Evolutionary conservation across 2,797 vertebrate genomes (phyloP), one percentile per base, ranked within the genome.

Genomic region (Falco rusticolus): DNA sequence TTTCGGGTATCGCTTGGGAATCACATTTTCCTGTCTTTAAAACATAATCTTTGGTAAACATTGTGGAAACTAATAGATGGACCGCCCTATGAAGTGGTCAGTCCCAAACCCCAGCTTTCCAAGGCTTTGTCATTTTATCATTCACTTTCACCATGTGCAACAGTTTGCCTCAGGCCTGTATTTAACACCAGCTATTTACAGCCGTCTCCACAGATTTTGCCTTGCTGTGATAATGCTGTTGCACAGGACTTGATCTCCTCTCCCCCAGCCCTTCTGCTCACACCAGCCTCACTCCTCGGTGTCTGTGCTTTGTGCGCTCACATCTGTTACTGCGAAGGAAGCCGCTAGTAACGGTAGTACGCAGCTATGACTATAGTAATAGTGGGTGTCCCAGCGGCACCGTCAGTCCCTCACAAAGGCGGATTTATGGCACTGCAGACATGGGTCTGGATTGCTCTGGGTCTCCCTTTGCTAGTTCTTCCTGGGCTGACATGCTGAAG

Each of bases 1-100:
- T 76, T 59, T 25, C 0, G 3, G 26, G 11, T 39, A 33, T 47
- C 3, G 2, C 48, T 71, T 5, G 2, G 45, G 43, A 54, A 48
- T 54, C 37, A 18, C 10, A 20, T 68, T 68, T 75, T 68, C 16
- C 8, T 47, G 37, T 60, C 31, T 72, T 61, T 50, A 28, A 54
- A 75, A 56, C 28, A 15, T 19, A 45, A 13, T 45, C 19, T 57
- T 57, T 51, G 11, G 6, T 50, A 50, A 61, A n/a, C 25, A 16
- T 13, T 47, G 47, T 39, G 34, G 59, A 34, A 64, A 41, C n/a
- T 17, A 51, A 15, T 15, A 75, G 43, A 16, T 2, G 3, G 31
- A 24, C 39, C 16, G 29, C 60, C 14, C 70, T 71, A 45, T 14
- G 53, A 47, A 56, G 26, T 5, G 16, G 29, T 65, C 59, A 21